Conservation (phyloP, 2,113 vertebrate genomes). For the Nibea coibor region DNA sequence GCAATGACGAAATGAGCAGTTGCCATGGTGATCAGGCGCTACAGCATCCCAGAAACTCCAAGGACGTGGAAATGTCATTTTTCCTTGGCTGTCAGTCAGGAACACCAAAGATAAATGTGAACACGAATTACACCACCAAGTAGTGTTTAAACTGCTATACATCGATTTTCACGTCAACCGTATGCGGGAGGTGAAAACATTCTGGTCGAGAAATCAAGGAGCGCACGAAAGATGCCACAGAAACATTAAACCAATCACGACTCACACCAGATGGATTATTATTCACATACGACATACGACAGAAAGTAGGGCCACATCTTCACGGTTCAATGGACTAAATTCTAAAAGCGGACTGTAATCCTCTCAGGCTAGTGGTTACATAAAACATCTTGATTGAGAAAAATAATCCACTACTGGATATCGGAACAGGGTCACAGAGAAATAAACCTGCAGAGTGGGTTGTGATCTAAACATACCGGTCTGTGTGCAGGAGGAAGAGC, state of each 20-base stretch:
- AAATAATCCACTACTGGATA: constrained; percentile 78
- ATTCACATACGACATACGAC: constrained; percentile 16
- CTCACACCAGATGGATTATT: constrained; percentile 47
- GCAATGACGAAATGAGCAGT: constrained; percentile 65
- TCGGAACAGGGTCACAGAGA: constrained; percentile 68
- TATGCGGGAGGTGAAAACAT: background rate
- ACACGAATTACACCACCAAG: background rate
- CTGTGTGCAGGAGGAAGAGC: constrained; percentile 10
- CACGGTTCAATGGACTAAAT: constrained; percentile 48
- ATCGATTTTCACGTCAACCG: background rate
- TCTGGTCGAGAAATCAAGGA: background rate
- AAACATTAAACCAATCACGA: constrained; percentile 2
- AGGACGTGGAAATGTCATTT: constrained; percentile 59
- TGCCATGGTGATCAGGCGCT: constrained; percentile 76
- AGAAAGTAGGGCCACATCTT: constrained; percentile 51
- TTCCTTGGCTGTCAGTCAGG: constrained; percentile 37
- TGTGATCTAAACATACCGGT: constrained; percentile 51
- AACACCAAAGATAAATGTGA: constrained; percentile 21
- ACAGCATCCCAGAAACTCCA: constrained; percentile 64
- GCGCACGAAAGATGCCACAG: background rate
- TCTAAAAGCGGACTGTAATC: constrained; percentile 72
- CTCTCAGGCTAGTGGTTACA: constrained; percentile 69
- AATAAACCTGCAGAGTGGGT: constrained; percentile 63
- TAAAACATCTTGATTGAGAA: constrained; percentile 79
- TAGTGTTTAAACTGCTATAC: background rate